Evolutionary conservation across 2,113 vertebrate species (phyloP).

Genomic region (Phylloscopus whistleri): DNA sequence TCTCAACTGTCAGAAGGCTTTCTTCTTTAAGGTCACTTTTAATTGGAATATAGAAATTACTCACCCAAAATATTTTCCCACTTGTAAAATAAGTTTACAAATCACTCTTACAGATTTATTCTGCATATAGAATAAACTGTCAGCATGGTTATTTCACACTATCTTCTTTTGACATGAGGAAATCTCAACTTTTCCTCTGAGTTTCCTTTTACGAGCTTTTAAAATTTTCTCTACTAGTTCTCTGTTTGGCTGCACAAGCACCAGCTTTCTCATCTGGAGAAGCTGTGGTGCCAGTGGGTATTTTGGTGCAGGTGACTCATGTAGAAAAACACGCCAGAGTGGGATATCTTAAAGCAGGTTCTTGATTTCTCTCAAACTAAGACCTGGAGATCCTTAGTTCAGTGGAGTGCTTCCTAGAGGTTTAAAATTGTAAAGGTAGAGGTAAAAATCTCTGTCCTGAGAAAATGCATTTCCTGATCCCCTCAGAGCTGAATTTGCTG

Average conservation of each 20-base stretch:
- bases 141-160: neutral
- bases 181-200: neutral
- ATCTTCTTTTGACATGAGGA: neutral
- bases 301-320: neutral
- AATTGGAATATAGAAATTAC: neutral
- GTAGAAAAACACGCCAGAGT: neutral
- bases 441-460: neutral
- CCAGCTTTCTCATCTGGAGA: neutral
- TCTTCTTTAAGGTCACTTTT: neutral
- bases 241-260: neutral
- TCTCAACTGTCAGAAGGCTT: neutral
- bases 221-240: neutral
- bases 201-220: neutral
- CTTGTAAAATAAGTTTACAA: neutral
- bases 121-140: neutral
- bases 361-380: neutral
- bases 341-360: neutral
- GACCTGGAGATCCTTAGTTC: neutral
- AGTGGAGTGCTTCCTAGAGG: neutral
- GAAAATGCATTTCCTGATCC: neutral
- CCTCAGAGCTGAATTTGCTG: neutral
- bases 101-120: neutral
- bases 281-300: neutral
- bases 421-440: neutral
- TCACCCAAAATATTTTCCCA: neutral